Evolutionary conservation across 2,797 vertebrate species (phyloP).

Genomic region (Uromys caudimaculatus): DNA sequence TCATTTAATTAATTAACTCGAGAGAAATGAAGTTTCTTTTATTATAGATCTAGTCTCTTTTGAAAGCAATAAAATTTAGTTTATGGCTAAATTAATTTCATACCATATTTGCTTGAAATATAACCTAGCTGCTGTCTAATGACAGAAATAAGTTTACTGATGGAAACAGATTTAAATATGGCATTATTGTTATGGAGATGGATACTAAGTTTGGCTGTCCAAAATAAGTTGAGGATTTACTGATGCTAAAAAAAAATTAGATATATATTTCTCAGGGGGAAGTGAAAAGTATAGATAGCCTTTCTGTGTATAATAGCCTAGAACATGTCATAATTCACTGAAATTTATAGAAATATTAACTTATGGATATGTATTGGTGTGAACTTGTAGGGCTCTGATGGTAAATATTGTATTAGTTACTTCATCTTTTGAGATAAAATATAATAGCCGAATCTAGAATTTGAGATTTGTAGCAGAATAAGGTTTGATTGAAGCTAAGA

Average conservation of each 20-base stretch:
- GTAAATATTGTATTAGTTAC: background rate
- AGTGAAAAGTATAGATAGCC: background rate
- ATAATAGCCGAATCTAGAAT: background rate
- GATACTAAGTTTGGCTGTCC: background rate
- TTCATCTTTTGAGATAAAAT: background rate
- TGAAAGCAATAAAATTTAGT: conserved; percentile 62
- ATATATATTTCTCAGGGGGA: background rate
- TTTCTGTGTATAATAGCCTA: background rate
- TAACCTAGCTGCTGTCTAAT: conserved; percentile 49
- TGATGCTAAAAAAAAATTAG: background rate
- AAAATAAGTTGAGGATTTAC: background rate
- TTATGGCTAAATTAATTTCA: conserved; percentile 69
- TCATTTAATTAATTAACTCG: conserved; percentile 66
- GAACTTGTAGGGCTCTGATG: background rate
- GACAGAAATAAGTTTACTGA: conserved; percentile 8
- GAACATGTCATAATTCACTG: background rate
- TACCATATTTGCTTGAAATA: conserved; percentile 67
- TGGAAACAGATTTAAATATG: conserved; percentile 21
- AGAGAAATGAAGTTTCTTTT: conserved; percentile 60
- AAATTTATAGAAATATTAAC: background rate
- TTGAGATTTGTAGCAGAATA: background rate
- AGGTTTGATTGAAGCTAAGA: background rate
- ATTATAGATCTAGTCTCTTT: conserved; percentile 17
- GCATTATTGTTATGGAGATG: background rate
- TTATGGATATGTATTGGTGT: background rate